Conservation (phyloP, 2,888 invertebrate genomes). For the Cheilosia urbana region DNA sequence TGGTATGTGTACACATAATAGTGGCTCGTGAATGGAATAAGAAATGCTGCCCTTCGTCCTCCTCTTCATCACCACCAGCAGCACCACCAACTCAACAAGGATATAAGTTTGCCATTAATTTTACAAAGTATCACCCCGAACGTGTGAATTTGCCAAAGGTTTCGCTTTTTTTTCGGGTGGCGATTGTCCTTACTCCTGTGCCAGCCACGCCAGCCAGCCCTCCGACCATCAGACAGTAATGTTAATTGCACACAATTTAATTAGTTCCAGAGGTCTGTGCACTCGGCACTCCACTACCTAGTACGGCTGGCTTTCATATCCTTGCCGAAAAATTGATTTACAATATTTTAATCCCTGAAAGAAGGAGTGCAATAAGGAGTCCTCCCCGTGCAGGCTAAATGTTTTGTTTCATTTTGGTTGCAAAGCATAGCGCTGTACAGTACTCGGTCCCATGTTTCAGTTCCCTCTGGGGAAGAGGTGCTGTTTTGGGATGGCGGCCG, state of each 20-base stretch:
- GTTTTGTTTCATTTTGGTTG: constrained; percentile 7
- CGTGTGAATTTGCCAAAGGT: constrained; percentile 75
- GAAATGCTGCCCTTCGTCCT: constrained; percentile 41
- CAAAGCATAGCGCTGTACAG: background rate
- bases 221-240: constrained; percentile 72
- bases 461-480: background rate
- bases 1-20: constrained; percentile 65
- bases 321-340: constrained; percentile 74
- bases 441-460: too few relatives aligned
- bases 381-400: constrained; percentile 1
- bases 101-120: constrained; percentile 76
- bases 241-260: constrained; percentile 75
- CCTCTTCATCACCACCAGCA: constrained; percentile 7
- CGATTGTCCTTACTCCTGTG: constrained; percentile 9
- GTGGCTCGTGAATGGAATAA: constrained; percentile 70
- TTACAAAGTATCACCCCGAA: constrained; percentile 75
- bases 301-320: constrained; percentile 59
- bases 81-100: constrained; percentile 67
- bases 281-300: constrained; percentile 27
- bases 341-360: constrained; percentile 72
- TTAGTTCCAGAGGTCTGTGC: constrained; percentile 69
- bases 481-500: constrained; percentile 47
- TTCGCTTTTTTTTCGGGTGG: constrained; percentile 48
- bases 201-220: background rate
- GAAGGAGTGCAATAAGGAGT: constrained; percentile 25